A percentile compares a stretch with the other conserved stretches of the same genome.
Evolutionary conservation across 2,113 vertebrate genomes (phyloP).

Genomic region (Oryzias celebensis): DNA sequence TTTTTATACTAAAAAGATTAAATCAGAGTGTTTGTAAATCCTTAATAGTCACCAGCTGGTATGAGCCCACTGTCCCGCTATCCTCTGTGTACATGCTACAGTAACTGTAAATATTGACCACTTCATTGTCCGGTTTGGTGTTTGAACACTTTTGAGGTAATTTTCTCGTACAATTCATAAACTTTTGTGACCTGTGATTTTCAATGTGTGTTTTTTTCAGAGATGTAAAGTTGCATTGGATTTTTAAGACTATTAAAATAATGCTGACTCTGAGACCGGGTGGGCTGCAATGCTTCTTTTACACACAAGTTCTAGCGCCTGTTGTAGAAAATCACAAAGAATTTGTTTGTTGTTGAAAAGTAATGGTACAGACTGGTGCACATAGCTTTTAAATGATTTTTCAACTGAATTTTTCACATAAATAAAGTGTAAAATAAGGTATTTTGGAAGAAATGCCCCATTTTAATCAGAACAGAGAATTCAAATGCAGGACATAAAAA

Average conservation of each 20-base stretch:
- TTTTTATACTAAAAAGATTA: slow-evolving; percentile 19
- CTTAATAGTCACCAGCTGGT: slow-evolving; percentile 20
- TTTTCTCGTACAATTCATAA: slow-evolving; percentile 63
- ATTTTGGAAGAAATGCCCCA: too few species aligned
- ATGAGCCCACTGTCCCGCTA: slow-evolving; percentile 53
- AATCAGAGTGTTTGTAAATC: slow-evolving; percentile 32
- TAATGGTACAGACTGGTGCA: too few species aligned
- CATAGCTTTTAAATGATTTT: too few species aligned
- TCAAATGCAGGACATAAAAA: too few species aligned
- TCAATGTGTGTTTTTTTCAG: slow-evolving; percentile 53
- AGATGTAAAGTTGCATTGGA: slow-evolving; percentile 53
- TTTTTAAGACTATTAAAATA: slow-evolving; percentile 63
- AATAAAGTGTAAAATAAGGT: too few species aligned
- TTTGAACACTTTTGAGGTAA: slow-evolving; percentile 47
- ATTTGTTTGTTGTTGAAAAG: too few species aligned
- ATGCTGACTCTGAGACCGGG: slow-evolving; percentile 30
- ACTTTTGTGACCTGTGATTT: slow-evolving; percentile 65
- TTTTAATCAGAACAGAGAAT: too few species aligned
- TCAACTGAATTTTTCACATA: too few species aligned
- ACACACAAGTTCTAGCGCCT: too few species aligned
- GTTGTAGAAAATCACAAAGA: too few species aligned
- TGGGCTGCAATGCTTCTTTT: neutral
- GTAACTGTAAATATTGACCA: slow-evolving; percentile 65
- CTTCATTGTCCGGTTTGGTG: slow-evolving; percentile 50
- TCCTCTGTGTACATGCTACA: slow-evolving; percentile 58